These are phyloP conservation scores for Steromphala cineraria DNA, from an alignment of 2,888 invertebrate species.

Conservation along the genomic window DNA sequence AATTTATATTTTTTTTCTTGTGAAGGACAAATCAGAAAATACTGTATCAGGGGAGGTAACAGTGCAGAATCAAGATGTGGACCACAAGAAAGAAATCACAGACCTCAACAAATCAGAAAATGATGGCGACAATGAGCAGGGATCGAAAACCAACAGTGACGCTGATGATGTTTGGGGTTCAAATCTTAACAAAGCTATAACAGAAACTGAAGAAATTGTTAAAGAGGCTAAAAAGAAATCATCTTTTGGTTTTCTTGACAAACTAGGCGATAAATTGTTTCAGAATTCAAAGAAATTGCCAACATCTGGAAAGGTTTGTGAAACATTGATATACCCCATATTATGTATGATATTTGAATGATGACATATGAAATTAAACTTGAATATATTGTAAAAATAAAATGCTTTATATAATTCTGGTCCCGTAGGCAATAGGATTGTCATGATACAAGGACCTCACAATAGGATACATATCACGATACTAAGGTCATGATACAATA, in stretches of 20 bases:
- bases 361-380: too few species aligned
- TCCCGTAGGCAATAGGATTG: too few species aligned
- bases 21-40: too few species aligned
- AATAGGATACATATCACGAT: too few species aligned
- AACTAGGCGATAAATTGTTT: conserved; percentile 58
- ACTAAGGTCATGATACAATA: too few species aligned
- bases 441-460: too few species aligned
- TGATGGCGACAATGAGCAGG: not conserved
- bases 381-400: too few species aligned
- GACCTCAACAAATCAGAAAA: not conserved
- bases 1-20: too few species aligned
- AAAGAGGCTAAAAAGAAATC: not conserved
- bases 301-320: not conserved
- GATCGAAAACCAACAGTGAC: not conserved
- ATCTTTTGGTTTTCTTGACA: conserved; percentile 38
- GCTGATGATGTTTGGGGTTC: conserved; percentile 50
- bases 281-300: conserved; percentile 44
- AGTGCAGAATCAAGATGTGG: conserved; percentile 1
- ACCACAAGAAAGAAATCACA: conserved; percentile 23
- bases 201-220: not conserved
- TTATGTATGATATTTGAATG: too few species aligned
- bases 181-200: conserved; percentile 48
- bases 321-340: too few species aligned
- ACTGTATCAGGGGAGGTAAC: not conserved
- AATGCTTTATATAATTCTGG: too few species aligned